phyloP scores from a whole-genome alignment of 2,113 vertebrate species.

The Tetrax tetrax region DNA sequence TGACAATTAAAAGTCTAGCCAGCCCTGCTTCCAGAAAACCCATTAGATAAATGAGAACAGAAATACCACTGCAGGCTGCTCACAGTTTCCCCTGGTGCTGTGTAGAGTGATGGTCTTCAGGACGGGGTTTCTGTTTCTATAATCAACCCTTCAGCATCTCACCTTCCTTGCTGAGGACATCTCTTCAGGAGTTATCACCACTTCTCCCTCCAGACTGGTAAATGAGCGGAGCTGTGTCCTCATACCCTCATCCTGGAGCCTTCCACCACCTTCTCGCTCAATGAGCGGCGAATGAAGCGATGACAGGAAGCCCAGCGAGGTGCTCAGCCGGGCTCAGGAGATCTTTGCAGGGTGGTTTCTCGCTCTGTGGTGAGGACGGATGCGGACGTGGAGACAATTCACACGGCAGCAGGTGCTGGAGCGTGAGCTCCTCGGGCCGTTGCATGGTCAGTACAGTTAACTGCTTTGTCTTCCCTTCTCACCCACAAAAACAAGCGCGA shows the following conservation, averaged over 20 bases:
- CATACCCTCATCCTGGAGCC: neutral
- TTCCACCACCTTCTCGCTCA: neutral
- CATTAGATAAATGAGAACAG: neutral
- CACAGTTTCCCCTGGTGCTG: neutral
- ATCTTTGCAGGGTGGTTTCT: neutral
- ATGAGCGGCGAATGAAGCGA: fast-evolving
- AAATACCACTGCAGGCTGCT: neutral
- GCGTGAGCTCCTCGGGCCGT: fast-evolving
- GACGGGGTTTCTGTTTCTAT: neutral
- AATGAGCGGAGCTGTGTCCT: neutral
- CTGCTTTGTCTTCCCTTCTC: neutral
- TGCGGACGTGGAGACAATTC: neutral
- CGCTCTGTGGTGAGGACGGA: neutral
- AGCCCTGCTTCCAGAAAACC: neutral
- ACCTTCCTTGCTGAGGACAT: neutral
- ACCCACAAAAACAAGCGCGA: neutral
- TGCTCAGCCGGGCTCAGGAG: fast-evolving
- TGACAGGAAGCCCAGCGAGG: neutral
- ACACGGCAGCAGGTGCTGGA: neutral
- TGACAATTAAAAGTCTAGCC: neutral
- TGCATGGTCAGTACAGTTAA: fast-evolving
- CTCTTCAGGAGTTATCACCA: neutral
- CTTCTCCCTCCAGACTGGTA: neutral
- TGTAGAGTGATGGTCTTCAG: neutral
- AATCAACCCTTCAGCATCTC: neutral